Evolutionary conservation across 1,140 invertebrate genomes (phyloP).

Genomic region (Tetramorium alpestre): DNA sequence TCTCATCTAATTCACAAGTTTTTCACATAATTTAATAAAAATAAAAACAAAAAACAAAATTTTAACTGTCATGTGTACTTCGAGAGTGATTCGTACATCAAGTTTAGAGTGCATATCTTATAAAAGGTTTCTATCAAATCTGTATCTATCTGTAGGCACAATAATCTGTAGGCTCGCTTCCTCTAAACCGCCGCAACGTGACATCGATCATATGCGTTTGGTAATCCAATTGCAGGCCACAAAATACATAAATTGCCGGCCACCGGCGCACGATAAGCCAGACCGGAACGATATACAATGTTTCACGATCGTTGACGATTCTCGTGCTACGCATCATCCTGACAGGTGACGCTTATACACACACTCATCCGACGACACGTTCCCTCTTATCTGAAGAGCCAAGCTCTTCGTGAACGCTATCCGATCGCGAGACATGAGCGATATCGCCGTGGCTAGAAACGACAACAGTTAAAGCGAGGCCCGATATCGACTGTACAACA

Average conservation of each 20-base stretch:
- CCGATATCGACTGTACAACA: slow-evolving; percentile 39
- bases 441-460: slow-evolving; percentile 51
- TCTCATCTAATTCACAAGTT: not conserved
- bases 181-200: not conserved
- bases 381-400: slow-evolving; percentile 62
- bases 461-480: slow-evolving; percentile 11
- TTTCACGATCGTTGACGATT: slow-evolving; percentile 39
- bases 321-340: slow-evolving; percentile 2
- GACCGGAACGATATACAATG: slow-evolving; percentile 30
- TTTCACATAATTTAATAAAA: not conserved
- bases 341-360: slow-evolving; percentile 13
- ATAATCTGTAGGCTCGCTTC: slow-evolving; percentile 12
- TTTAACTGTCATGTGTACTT: not conserved
- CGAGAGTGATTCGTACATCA: not conserved
- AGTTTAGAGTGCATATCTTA: not conserved
- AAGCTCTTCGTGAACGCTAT: slow-evolving; percentile 70
- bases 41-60: not conserved
- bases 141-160: not conserved
- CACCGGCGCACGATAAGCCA: not conserved
- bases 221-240: slow-evolving; percentile 35
- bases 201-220: slow-evolving; percentile 36
- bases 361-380: slow-evolving; percentile 27
- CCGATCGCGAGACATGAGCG: slow-evolving; percentile 66
- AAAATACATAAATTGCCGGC: slow-evolving; percentile 46
- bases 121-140: not conserved